Percentiles rank a stretch among this genome's conserved stretches.
Conservation (phyloP, 2,113 vertebrate species). For the Cebus imitator region DNA sequence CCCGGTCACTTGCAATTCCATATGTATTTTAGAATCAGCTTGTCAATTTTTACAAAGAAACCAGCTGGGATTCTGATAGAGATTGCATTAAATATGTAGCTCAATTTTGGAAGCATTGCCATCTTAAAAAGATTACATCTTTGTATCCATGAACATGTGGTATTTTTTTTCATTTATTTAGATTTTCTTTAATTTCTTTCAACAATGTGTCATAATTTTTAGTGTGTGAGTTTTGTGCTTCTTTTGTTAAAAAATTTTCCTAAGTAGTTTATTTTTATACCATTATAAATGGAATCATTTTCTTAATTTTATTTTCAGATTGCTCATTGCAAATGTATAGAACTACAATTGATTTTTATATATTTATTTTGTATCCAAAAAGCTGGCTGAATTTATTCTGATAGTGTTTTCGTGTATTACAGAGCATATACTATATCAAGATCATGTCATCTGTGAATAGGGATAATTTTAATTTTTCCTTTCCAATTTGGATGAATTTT, state of each 20-base stretch:
- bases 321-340: background rate
- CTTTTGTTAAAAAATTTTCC: background rate
- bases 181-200: background rate
- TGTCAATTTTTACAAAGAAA: background rate
- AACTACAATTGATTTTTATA: background rate
- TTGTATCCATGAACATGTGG: background rate
- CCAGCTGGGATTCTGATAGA: background rate
- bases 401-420: background rate
- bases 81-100: background rate
- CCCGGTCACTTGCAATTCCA: background rate
- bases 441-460: background rate
- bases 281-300: background rate
- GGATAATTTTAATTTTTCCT: background rate
- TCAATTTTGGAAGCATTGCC: background rate
- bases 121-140: background rate
- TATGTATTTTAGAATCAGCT: conserved; percentile 24
- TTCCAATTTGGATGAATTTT: background rate
- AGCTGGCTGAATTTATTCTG: background rate
- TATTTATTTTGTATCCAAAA: background rate
- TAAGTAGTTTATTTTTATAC: background rate
- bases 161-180: background rate
- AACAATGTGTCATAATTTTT: background rate
- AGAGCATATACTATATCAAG: background rate
- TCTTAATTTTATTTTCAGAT: conserved; percentile 14
- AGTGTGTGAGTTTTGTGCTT: background rate